Percentiles rank a stretch among this genome's conserved stretches.
These are phyloP conservation scores for Calidris pugnax DNA, from an alignment of 2,113 vertebrate genomes.

Conservation along the genomic window DNA sequence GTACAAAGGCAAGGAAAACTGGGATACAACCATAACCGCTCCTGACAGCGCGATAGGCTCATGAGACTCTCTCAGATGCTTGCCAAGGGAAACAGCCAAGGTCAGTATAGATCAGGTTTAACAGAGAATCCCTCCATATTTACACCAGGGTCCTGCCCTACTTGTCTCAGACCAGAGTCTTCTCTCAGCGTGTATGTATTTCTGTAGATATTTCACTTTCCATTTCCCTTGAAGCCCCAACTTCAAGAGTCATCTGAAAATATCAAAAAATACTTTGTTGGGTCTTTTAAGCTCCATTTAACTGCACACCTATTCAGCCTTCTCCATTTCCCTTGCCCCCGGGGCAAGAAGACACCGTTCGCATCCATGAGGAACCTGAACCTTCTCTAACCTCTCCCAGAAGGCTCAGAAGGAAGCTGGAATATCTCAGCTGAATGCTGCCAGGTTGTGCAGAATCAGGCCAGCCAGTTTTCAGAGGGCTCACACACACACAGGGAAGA, in stretches of 20 bases:
- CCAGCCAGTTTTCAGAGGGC: background rate
- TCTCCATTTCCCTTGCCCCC: background rate
- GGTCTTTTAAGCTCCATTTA: background rate
- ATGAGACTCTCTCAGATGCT: rapidly evolving
- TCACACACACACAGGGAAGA: rapidly evolving
- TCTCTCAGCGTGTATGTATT: background rate
- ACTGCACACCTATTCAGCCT: background rate
- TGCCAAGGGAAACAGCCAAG: background rate
- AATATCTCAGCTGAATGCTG: background rate
- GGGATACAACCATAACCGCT: background rate
- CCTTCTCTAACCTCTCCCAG: background rate
- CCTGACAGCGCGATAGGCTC: rapidly evolving
- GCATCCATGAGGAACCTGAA: background rate
- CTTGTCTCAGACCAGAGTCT: background rate
- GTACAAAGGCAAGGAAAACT: background rate
- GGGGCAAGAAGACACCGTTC: rapidly evolving
- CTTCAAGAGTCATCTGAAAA: background rate
- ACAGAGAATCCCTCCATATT: background rate
- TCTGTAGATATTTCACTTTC: background rate
- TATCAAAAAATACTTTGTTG: rapidly evolving
- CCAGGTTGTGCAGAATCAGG: background rate
- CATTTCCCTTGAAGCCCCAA: background rate
- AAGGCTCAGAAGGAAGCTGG: background rate
- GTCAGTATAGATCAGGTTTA: background rate
- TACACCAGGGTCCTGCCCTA: background rate